Evolutionary conservation across 2,797 vertebrate species (phyloP).

Genomic region (Typhlichthys subterraneus): DNA sequence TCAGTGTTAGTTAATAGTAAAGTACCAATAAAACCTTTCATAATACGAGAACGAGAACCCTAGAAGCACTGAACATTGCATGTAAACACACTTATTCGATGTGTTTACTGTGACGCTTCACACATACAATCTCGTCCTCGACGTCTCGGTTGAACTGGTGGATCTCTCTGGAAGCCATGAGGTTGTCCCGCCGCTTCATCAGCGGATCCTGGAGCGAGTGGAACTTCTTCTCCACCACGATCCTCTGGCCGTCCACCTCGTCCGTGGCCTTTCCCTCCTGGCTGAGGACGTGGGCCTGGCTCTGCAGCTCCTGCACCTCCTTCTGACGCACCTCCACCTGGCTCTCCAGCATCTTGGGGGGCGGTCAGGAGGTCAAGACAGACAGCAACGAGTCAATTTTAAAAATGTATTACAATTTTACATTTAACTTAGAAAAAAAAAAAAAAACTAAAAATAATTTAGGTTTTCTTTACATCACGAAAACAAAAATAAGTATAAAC

Average conservation of each 20-base stretch:
- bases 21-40: too few species aligned
- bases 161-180: conserved; percentile 91
- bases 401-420: background rate
- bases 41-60: background rate
- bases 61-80: background rate
- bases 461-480: too few species aligned
- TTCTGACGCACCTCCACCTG: conserved; percentile 94
- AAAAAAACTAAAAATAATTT: too few species aligned
- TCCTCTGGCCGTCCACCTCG: conserved; percentile 89
- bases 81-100: background rate
- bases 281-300: conserved; percentile 86
- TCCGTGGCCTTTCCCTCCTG: conserved; percentile 91
- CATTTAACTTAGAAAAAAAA: too few species aligned
- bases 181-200: conserved; percentile 83
- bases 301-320: conserved; percentile 89
- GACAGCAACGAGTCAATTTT: background rate
- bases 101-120: too few species aligned
- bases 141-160: conserved; percentile 95
- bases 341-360: conserved; percentile 88
- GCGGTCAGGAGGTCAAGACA: background rate
- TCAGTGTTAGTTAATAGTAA: too few species aligned
- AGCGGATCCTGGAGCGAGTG: conserved; percentile 82
- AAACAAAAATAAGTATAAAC: too few species aligned
- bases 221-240: conserved; percentile 87
- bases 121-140: conserved; percentile 94